Evolutionary conservation across 2,113 vertebrate genomes (phyloP), one percentile per base, ranked within the genome.

Genomic region (Oreotrochilus melanogaster): DNA sequence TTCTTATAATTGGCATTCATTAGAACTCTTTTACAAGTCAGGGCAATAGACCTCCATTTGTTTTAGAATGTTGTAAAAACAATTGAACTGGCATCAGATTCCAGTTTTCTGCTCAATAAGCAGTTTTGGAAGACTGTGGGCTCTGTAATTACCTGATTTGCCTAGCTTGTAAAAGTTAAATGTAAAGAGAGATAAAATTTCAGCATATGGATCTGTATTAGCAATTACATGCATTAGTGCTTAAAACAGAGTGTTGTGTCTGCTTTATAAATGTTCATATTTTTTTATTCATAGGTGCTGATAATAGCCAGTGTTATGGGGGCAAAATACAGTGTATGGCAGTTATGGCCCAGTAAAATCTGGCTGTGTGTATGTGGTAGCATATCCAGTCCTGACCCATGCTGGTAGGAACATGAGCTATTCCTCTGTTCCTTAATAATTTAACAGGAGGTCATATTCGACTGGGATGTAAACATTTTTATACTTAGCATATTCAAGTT

Each of bases 241-340:
- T 81, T 94, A 62, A 48, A 73, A 53, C 81, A 24, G 69, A 58
- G 47, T 28, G 9, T 91, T 86, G 28, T 95, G 57, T 85, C 85
- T 82, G 35, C 88, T 91, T 87, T 75, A 78, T 84, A 74, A 87
- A 89, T 89, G 73, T 92, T 95, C 81, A 43, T 74, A 35, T 78
- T 85, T 70, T 78, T 78, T 31, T 93, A 10, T 65, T 84, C 62
- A 65, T 50, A 74, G 64, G 23, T 86, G 53, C 70, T 95, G 81
- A 86, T 86, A 64, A 23, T 42, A 80, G 69, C 21, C 71, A 53
- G 54, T 37, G 47, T 45, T 89, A 56, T 4, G 31, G 65, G 89
- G 67, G 30, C 31, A 50, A 69, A 78, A 28, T 73, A 21, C 51
- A 28, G 19, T 27, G 33, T n/a, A 21, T 64, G 61, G 53, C 56